Percentiles rank a stretch among this genome's conserved stretches.
These are phyloP conservation scores for Neosilurus mollespiculum DNA, from an alignment of 2,797 vertebrate species.

Conservation along the genomic window DNA sequence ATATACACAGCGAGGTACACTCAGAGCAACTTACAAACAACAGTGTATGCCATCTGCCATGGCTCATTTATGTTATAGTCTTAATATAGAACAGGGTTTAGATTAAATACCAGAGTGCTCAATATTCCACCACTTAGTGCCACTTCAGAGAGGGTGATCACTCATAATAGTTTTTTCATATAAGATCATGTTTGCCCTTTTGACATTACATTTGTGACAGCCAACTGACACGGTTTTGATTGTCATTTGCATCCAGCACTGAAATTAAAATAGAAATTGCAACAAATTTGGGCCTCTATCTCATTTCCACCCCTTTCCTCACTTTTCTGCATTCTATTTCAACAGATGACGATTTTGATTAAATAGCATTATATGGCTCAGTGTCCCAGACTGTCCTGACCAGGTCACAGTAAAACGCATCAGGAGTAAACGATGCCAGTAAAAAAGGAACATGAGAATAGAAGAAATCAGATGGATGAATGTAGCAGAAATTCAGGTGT, in stretches of 20 bases:
- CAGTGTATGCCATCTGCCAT: not conserved
- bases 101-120: not conserved
- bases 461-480: not conserved
- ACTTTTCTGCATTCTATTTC: not conserved
- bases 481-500: not conserved
- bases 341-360: not conserved
- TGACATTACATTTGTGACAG: not conserved
- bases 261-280: not conserved
- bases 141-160: not conserved
- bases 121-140: not conserved
- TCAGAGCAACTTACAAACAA: not conserved
- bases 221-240: not conserved
- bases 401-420: not conserved
- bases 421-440: not conserved
- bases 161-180: not conserved
- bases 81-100: not conserved
- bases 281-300: not conserved
- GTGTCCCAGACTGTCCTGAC: not conserved
- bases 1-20: not conserved
- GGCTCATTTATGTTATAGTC: not conserved
- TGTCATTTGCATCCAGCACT: not conserved
- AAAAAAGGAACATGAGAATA: not conserved
- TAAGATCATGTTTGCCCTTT: not conserved
- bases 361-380: not conserved
- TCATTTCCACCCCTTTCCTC: not conserved